A percentile compares a stretch with the other conserved stretches of the same genome.
phyloP scores from a whole-genome alignment of 2,797 vertebrate species.

The Sciurus carolinensis region DNA sequence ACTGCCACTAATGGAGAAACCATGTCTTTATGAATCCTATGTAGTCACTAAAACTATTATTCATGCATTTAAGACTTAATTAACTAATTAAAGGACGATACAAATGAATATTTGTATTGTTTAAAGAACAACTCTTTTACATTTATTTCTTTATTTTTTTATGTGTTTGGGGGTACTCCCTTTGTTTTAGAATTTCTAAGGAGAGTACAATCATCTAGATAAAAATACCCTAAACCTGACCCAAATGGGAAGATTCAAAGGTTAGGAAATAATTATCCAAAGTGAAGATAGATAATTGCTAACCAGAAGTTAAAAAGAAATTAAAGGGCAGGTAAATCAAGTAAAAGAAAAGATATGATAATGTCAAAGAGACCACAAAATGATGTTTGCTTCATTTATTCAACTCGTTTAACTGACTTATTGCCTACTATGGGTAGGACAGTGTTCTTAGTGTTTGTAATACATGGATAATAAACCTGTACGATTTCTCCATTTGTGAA shows the following conservation, averaged over 20 bases:
- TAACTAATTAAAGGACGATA: constrained; percentile 34
- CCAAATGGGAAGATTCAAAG: not conserved
- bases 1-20: not conserved
- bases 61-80: not conserved
- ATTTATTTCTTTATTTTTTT: not conserved
- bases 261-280: not conserved
- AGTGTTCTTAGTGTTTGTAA: not conserved
- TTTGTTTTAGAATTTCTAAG: not conserved
- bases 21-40: not conserved
- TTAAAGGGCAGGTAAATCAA: not conserved
- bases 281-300: not conserved
- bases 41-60: not conserved
- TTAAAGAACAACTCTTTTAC: not conserved
- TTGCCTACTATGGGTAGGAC: not conserved
- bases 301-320: not conserved
- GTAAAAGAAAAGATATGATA: not conserved
- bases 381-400: not conserved
- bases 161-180: not conserved
- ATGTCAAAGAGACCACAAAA: not conserved
- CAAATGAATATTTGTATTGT: not conserved
- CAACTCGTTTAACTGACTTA: not conserved
- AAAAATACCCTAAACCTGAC: not conserved
- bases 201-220: not conserved
- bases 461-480: not conserved
- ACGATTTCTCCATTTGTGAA: not conserved